These are phyloP conservation scores for Clangula hyemalis DNA, from an alignment of 2,797 vertebrate genomes.

Conservation along the genomic window DNA sequence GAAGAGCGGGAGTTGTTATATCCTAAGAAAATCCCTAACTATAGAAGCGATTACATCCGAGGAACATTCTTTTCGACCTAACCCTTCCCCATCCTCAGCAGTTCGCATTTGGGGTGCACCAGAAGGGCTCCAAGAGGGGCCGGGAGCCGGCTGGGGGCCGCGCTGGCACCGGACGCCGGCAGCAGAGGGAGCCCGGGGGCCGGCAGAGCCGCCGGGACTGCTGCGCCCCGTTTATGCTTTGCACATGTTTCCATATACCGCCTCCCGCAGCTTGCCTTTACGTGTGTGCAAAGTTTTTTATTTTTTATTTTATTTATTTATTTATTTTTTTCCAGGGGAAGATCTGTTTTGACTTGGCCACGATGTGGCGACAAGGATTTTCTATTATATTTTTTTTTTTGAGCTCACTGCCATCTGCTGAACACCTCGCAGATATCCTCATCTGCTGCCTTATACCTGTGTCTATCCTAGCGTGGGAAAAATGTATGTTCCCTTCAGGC, in stretches of 20 bases:
- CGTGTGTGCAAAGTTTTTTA: fast-evolving
- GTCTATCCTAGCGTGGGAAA: neutral
- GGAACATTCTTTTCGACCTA: fast-evolving
- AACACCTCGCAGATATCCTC: fast-evolving
- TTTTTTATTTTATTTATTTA: neutral
- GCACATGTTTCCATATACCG: fast-evolving
- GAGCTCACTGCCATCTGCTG: fast-evolving
- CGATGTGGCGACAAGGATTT: conserved; percentile 12
- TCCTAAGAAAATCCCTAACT: no score
- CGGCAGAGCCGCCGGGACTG: neutral
- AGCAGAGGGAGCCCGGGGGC: neutral
- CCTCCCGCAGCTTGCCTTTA: no score
- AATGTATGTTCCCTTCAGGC: neutral
- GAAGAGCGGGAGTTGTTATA: fast-evolving
- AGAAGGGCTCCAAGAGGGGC: fast-evolving
- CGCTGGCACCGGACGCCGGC: fast-evolving
- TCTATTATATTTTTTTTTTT: neutral
- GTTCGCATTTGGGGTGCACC: fast-evolving
- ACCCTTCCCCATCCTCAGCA: fast-evolving
- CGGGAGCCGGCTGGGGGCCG: fast-evolving
- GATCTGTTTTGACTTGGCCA: neutral
- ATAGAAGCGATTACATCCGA: fast-evolving
- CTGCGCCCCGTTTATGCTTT: fast-evolving
- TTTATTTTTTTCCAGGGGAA: neutral
- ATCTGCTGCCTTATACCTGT: neutral